These are phyloP conservation scores for Drosophila malerkotliana DNA, from an alignment of 1,140 invertebrate species.

Conservation along the genomic window DNA sequence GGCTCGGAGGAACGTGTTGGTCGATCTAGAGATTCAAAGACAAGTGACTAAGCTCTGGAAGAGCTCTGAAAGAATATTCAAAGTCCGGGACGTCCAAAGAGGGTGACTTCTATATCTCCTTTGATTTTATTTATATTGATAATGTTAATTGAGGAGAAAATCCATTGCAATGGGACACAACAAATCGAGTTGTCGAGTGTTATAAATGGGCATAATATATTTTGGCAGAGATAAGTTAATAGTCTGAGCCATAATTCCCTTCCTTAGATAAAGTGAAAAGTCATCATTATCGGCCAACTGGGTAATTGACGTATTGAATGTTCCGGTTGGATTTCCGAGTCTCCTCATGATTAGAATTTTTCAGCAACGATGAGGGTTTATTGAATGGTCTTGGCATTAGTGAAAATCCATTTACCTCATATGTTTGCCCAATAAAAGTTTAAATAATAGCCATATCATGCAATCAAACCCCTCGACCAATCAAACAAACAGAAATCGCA, in stretches of 20 bases:
- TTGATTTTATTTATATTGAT: neutral
- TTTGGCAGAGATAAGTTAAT: slow-evolving; percentile 2
- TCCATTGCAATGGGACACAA: neutral
- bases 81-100: no score
- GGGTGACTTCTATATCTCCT: neutral
- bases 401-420: neutral
- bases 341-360: no score
- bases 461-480: neutral
- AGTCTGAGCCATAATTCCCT: neutral
- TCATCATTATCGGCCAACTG: slow-evolving; percentile 17
- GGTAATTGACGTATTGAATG: neutral
- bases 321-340: neutral
- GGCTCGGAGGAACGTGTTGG: neutral
- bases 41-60: no score
- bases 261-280: slow-evolving; percentile 24
- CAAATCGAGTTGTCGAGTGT: neutral
- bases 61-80: no score
- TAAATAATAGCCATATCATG: no score
- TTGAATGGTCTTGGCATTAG: neutral
- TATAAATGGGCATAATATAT: slow-evolving; percentile 7
- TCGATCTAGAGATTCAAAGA: neutral
- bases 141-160: neutral
- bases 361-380: neutral
- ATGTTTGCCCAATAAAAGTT: no score
- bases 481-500: neutral